phyloP scores from a whole-genome alignment of 2,888 invertebrate genomes.

The Chrysolina americana region DNA sequence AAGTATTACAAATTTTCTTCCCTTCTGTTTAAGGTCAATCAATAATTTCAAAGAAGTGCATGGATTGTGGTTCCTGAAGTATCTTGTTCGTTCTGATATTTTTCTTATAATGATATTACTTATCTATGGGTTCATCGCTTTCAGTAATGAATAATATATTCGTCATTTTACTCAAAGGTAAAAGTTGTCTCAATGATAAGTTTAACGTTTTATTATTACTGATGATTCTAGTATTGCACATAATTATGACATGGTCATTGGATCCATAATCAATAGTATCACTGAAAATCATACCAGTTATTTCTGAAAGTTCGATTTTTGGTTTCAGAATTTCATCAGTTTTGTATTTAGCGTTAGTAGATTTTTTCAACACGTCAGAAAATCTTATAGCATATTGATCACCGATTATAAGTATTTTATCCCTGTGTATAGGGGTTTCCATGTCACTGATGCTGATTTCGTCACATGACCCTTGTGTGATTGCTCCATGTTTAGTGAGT shows the following conservation, averaged over 20 bases:
- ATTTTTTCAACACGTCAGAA: constrained; percentile 11
- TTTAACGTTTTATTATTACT: constrained; percentile 18
- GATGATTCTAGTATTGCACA: constrained; percentile 15
- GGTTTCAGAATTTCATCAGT: constrained; percentile 17
- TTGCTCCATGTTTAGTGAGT: constrained; percentile 1
- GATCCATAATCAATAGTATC: constrained; percentile 20
- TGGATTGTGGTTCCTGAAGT: constrained; percentile 7
- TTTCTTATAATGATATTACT: too few relatives aligned
- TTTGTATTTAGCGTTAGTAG: constrained; percentile 9
- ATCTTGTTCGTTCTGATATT: constrained; percentile 9
- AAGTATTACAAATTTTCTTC: constrained; percentile 7
- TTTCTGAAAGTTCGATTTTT: constrained; percentile 1
- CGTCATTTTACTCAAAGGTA: too few relatives aligned
- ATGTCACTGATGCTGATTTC: neutral
- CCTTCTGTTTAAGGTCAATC: constrained; percentile 13
- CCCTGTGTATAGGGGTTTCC: constrained; percentile 7
- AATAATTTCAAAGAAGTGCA: too few relatives aligned
- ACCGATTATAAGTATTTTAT: constrained; percentile 22
- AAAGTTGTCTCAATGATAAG: constrained; percentile 9
- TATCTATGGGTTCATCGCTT: constrained; percentile 11
- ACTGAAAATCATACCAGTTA: constrained; percentile 20
- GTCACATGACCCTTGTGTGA: constrained; percentile 10
- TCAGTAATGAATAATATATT: neutral
- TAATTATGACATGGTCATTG: constrained; percentile 14
- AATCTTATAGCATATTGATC: constrained; percentile 16